A percentile compares a stretch with the other conserved stretches of the same genome.
Evolutionary conservation across 2,888 invertebrate genomes (phyloP).

Genomic region (Diaperis boleti): DNA sequence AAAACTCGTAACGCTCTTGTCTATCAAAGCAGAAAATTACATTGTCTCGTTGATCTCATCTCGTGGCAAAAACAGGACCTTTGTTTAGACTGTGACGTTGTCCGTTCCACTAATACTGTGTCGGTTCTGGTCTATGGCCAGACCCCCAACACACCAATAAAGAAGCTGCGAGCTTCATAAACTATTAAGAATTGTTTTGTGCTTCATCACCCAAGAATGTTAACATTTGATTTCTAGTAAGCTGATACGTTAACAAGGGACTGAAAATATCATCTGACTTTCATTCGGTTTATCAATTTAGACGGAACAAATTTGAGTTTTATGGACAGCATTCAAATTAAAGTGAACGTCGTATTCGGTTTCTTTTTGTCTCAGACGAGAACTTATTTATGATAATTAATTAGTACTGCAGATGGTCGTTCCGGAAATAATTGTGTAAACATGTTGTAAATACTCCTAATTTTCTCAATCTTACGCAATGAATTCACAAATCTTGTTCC

Average conservation of each 20-base stretch:
- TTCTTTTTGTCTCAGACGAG: not conserved
- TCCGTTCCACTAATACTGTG: constrained; percentile 1
- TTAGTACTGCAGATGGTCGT: constrained; percentile 18
- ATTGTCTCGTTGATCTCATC: constrained; percentile 62
- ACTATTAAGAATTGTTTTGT: constrained; percentile 64
- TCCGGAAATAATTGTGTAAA: constrained; percentile 25
- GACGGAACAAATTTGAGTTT: constrained; percentile 43
- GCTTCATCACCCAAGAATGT: constrained; percentile 65
- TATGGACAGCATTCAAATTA: not conserved
- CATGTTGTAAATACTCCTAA: constrained; percentile 3
- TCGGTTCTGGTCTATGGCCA: constrained; percentile 15
- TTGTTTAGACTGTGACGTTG: constrained; percentile 50
- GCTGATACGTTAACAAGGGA: constrained; percentile 57
- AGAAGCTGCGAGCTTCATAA: constrained; percentile 63
- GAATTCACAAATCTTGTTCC: constrained; percentile 15
- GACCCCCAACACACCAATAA: constrained; percentile 58
- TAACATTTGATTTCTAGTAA: constrained; percentile 64
- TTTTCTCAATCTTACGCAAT: constrained; percentile 31
- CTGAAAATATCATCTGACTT: constrained; percentile 56
- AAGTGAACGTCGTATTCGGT: constrained; percentile 5
- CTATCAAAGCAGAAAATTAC: constrained; percentile 65
- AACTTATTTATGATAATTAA: constrained; percentile 10
- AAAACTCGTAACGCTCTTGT: constrained; percentile 57
- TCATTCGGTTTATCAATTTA: constrained; percentile 56
- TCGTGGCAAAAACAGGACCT: constrained; percentile 49